Evolutionary conservation across 1,140 invertebrate species (phyloP), one percentile per base, ranked within the genome.

Genomic region (Drosophila chauvacae): DNA sequence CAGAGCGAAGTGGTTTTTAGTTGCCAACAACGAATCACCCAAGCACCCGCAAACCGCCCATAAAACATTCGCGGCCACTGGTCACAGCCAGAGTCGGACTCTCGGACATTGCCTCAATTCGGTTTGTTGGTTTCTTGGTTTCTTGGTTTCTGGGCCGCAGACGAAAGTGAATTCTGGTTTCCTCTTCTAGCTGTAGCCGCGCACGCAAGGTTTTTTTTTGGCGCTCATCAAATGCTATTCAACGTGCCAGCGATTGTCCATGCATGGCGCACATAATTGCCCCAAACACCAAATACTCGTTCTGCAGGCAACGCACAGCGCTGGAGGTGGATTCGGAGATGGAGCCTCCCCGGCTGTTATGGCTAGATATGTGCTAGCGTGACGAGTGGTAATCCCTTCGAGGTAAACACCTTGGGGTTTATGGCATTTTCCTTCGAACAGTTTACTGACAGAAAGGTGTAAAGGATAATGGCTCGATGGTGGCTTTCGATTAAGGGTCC

Each of bases 81-180:
- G 69, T 48, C 69, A 60, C 53, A 62, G 53, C 35, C 53, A 50
- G 9, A 33, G 30, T 30, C 5, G 16, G 26, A 51, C 16, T n/a
- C 14, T 18, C 62, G 10, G 51, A 58, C 55, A 72, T 59, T 62
- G 80, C 68, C 68, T 68, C 80, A 81, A 77, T 81, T 83, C 66
- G 69, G 66, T 72, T 72, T 80, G 66, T 83, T 83, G 80, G 80
- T 56, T 56, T 56, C 50, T 56, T 83, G 80, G 80, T 56, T 56
- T 56, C 50, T 56, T 56, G 53, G 53, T 82, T 82, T 82, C 80
- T 82, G 75, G 80, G 80, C 59, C 80, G 35, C 71, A 70, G 74
- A 79, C 58, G 81, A 84, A 84, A 84, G 81, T 77, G 81, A 84
- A 84, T 84, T 84, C 81, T 77, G 57, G 76, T 61, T 59, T 50